phyloP scores from a whole-genome alignment of 2,888 invertebrate species.

The Heteropelma amictum region DNA sequence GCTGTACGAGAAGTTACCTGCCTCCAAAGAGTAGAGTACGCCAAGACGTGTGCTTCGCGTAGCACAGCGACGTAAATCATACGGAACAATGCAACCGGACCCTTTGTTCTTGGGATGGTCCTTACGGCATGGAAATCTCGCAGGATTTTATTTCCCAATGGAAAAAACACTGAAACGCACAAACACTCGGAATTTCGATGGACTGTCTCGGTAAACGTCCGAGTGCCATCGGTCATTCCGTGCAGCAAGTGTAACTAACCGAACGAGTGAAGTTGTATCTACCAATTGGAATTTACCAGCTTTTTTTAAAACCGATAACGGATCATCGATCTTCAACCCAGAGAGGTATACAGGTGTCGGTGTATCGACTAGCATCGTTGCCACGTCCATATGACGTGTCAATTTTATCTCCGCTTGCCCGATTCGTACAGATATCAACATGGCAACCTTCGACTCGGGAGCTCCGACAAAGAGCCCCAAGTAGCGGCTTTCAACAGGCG shows the following conservation, averaged over 20 bases:
- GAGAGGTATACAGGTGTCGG: slow-evolving; percentile 36
- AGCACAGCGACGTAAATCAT: slow-evolving; percentile 54
- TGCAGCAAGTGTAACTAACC: too few relatives aligned
- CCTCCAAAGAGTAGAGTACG: slow-evolving; percentile 2
- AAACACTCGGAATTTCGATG: too few relatives aligned
- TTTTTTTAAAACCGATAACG: neutral
- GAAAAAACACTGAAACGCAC: neutral
- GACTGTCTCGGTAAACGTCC: too few relatives aligned
- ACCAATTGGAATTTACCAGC: neutral
- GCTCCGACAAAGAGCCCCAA: neutral
- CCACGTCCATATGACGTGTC: neutral
- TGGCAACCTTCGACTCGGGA: slow-evolving; percentile 19
- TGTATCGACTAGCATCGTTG: neutral
- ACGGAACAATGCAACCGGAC: slow-evolving; percentile 51
- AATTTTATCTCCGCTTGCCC: slow-evolving; percentile 22
- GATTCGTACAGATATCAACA: slow-evolving; percentile 15
- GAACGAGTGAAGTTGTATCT: neutral
- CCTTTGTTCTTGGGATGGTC: slow-evolving; percentile 49
- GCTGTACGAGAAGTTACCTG: slow-evolving; percentile 55
- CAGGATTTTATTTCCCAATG: slow-evolving; percentile 22
- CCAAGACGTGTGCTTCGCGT: slow-evolving; percentile 32
- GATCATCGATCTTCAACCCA: slow-evolving; percentile 48
- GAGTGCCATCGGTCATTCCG: too few relatives aligned
- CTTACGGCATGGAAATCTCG: slow-evolving; percentile 12
- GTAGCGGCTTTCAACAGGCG: neutral